Percentiles rank a stretch among this genome's conserved stretches.
These are phyloP conservation scores for Geothlypis trichas DNA, from an alignment of 2,113 vertebrate species.

Conservation along the genomic window DNA sequence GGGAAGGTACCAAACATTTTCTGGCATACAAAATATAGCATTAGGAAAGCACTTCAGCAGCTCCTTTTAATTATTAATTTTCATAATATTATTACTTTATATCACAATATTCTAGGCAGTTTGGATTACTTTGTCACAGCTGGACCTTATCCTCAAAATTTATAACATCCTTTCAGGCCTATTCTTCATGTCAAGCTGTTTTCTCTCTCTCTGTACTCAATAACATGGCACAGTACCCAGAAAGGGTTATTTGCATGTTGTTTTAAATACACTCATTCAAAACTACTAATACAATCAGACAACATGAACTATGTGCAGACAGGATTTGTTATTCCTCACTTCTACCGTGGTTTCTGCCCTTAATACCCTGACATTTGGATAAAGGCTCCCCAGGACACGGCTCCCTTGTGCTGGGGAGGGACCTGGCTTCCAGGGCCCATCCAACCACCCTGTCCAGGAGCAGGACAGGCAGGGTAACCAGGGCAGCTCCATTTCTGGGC, in stretches of 20 bases:
- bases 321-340: neutral
- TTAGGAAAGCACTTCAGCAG: neutral
- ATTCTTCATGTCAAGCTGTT: neutral
- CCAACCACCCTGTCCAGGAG: fast-evolving
- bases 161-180: neutral
- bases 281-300: neutral
- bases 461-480: neutral
- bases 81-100: neutral
- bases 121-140: neutral
- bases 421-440: neutral
- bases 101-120: neutral
- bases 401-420: fast-evolving
- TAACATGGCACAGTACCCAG: neutral
- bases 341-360: neutral
- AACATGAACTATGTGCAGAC: neutral
- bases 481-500: neutral
- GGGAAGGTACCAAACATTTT: neutral
- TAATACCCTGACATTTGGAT: neutral
- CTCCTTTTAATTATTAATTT: neutral
- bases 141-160: neutral
- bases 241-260: neutral
- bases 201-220: neutral
- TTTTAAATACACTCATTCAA: neutral
- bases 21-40: neutral
- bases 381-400: neutral